Conservation (phyloP, 2,113 vertebrate species). For the Speoplatyrhinus poulsoni region DNA sequence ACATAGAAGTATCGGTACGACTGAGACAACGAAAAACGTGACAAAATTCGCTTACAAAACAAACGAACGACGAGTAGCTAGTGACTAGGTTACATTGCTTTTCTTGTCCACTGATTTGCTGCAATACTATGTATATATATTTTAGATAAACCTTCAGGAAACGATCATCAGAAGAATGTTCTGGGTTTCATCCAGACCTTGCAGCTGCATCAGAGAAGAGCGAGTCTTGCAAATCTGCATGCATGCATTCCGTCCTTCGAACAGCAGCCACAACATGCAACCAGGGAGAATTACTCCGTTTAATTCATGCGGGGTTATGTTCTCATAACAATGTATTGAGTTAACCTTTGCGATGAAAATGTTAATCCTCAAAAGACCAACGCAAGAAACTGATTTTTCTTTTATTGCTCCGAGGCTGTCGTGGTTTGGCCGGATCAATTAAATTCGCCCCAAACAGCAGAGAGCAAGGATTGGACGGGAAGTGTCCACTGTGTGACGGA, state of each 20-base stretch:
- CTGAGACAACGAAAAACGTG: not conserved
- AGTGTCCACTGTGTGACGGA: conserved; percentile 50
- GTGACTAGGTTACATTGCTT: conserved; percentile 36
- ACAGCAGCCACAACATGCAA: conserved; percentile 51
- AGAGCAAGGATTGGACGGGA: conserved; percentile 52
- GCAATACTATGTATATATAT: conserved; percentile 45
- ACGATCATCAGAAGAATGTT: conserved; percentile 22
- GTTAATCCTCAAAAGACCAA: conserved; percentile 4
- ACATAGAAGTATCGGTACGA: not conserved
- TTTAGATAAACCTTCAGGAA: not conserved
- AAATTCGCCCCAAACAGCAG: conserved; percentile 48
- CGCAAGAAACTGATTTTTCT: not conserved
- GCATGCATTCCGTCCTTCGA: conserved; percentile 40
- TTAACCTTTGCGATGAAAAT: not conserved
- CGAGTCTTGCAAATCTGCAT: conserved; percentile 43
- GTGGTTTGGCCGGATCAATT: conserved; percentile 58
- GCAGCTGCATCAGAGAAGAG: conserved; percentile 62
- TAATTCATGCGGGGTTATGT: conserved; percentile 9
- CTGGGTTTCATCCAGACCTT: conserved; percentile 22
- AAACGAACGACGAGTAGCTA: not conserved
- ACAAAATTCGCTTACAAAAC: not conserved
- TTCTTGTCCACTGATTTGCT: conserved; percentile 19
- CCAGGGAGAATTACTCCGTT: conserved; percentile 38
- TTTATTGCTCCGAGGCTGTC: conserved; percentile 20
- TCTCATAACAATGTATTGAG: not conserved